phyloP scores from a whole-genome alignment of 1,140 invertebrate genomes.

The Drosophila varians region DNA sequence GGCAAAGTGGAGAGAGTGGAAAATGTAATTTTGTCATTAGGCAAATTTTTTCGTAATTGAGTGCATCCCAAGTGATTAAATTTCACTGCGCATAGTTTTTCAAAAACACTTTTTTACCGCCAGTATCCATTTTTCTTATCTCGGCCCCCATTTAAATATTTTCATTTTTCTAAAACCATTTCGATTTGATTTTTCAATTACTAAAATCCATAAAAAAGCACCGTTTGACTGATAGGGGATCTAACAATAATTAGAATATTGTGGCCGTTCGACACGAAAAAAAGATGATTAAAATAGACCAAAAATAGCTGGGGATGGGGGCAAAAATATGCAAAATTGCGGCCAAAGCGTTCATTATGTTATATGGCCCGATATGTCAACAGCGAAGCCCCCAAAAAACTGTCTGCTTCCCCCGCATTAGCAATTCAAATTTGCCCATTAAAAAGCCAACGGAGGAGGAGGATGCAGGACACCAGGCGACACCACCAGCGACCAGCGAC shows the following conservation, averaged over 20 bases:
- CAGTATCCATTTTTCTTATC: conserved; percentile 12
- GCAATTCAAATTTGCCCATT: conserved; percentile 81
- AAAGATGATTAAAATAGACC: conserved; percentile 43
- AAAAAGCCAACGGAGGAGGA: conserved; percentile 58
- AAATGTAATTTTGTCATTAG: conserved; percentile 79
- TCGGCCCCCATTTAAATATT: conserved; percentile 15
- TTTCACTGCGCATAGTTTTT: conserved; percentile 4
- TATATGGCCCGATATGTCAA: conserved; percentile 77
- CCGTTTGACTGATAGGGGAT: conserved; percentile 27
- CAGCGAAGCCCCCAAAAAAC: conserved; percentile 47
- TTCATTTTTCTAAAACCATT: conserved; percentile 41
- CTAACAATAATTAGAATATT: conserved; percentile 52
- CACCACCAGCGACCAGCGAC: conserved; percentile 36
- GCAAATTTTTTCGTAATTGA: conserved; percentile 41
- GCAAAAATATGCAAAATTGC: conserved; percentile 63
- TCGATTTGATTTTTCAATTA: conserved; percentile 51
- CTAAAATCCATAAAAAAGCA: conserved; percentile 37
- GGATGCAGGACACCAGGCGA: conserved; percentile 12
- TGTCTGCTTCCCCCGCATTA: conserved; percentile 47
- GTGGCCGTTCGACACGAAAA: conserved; percentile 4
- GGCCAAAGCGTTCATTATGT: conserved; percentile 65
- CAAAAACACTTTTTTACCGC: conserved; percentile 1
- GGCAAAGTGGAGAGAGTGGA: conserved; percentile 16
- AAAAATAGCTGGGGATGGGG: neutral
- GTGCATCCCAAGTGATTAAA: conserved; percentile 46